Percentiles rank a stretch among this genome's conserved stretches.
phyloP scores from a whole-genome alignment of 2,888 invertebrate species.

The Epistrophe eligans region DNA sequence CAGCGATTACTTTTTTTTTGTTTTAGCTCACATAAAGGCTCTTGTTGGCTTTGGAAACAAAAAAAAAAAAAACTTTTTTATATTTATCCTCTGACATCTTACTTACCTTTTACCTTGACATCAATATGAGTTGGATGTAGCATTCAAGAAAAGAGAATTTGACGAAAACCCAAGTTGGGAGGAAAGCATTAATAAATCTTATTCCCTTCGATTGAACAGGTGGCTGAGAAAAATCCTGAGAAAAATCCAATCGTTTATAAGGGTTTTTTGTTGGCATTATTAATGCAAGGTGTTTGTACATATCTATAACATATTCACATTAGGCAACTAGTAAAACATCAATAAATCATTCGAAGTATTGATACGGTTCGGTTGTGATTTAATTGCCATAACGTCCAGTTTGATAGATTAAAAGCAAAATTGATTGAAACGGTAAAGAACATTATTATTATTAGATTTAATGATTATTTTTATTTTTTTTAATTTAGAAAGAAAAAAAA shows the following conservation, averaged over 20 bases:
- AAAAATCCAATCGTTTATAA: neutral
- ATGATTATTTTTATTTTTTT: too few species aligned
- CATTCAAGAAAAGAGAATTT: neutral
- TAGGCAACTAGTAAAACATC: neutral
- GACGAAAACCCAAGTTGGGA: neutral
- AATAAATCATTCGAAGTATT: slow-evolving; percentile 4
- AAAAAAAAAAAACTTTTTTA: neutral
- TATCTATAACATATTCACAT: neutral
- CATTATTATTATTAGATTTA: too few species aligned
- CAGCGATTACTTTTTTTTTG: neutral
- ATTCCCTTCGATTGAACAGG: neutral
- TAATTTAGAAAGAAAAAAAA: too few species aligned
- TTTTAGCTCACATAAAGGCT: slow-evolving; percentile 1
- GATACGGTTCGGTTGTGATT: neutral
- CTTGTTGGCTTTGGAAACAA: neutral
- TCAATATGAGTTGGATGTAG: neutral
- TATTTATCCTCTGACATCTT: neutral
- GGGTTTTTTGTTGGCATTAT: neutral
- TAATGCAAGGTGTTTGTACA: neutral
- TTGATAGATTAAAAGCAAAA: neutral
- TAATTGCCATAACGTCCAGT: neutral
- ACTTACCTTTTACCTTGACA: slow-evolving; percentile 3
- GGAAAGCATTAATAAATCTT: too few species aligned
- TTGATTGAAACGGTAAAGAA: neutral
- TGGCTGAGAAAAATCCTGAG: neutral